Base-by-base conservation (phyloP, 2,888 invertebrate species). In the Drosophila nr. perissopoda region DNA sequence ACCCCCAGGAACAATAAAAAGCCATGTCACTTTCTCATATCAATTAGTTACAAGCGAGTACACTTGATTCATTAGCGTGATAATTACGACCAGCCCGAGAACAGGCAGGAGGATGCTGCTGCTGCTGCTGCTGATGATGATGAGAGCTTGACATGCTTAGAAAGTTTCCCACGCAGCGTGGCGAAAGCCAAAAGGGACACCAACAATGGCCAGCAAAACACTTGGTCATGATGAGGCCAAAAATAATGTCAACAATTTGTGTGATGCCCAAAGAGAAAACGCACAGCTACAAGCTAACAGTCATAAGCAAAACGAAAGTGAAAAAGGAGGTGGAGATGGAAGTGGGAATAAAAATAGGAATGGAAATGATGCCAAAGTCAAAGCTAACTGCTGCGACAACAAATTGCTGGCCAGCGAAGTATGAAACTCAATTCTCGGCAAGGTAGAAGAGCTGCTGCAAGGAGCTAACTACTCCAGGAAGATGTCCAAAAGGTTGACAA, bases 1-100 rank as follows among this genome's bases (percentile, higher is more conserved):
- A 76, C 83, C 84, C 80, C 49, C 58, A n/a, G 54, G 34, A 72
- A 67, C 70, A 73, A 72, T 68, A 69, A 72, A 78, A 72, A 72
- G 70, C 83, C 73, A 73, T 71, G 89, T 82, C 78, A 78, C 82
- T 86, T 90, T 87, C 90, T 78, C 87, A 87, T 87, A 83, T 89
- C 84, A 90, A 87, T 87, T 87, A 90, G 87, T 89, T 78, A 90
- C 87, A 73, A 86, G 76, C 84, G 90, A 87, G 69, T 90, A 76
- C 89, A 84, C 87, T 90, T 90, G 84, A 90, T 87, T 83, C 87
- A 87, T 87, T 89, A 90, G 87, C 89, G 87, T 80, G 89, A 90
- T 88, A 90, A 87, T 87, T 89, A 84, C 72, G 73, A 79, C 75
- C 88, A 76, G 88, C 51, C 53, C 31, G 57, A 62, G 66, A 56